phyloP scores from a whole-genome alignment of 1,140 invertebrate species.

The Pseudomyrmex sp. region DNA sequence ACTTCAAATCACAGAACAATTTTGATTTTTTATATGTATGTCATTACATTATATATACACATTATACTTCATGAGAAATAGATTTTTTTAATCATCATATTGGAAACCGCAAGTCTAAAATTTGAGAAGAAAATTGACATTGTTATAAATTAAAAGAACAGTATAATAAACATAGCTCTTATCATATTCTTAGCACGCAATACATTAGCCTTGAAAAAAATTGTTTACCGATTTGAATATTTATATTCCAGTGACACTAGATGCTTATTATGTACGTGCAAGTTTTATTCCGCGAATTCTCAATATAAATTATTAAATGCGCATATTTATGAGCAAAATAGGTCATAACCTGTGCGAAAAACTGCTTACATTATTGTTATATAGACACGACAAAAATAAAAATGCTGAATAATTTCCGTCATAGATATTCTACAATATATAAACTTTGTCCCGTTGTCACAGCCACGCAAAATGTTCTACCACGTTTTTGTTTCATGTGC shows the following conservation, averaged over 20 bases:
- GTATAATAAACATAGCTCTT: background rate
- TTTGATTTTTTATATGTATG: background rate
- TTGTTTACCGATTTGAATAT: slow-evolving; percentile 6
- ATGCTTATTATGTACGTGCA: slow-evolving; percentile 24
- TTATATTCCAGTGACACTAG: background rate
- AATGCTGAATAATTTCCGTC: slow-evolving; percentile 34
- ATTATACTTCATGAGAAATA: slow-evolving; percentile 17
- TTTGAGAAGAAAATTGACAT: background rate
- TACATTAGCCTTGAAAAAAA: slow-evolving; percentile 8
- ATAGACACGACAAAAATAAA: slow-evolving; percentile 9
- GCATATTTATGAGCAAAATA: slow-evolving; percentile 69
- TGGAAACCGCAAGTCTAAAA: background rate
- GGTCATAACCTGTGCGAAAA: slow-evolving; percentile 75
- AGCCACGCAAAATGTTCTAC: slow-evolving; percentile 12
- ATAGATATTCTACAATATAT: slow-evolving; percentile 10
- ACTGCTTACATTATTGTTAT: slow-evolving; percentile 63
- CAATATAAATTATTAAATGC: slow-evolving; percentile 80
- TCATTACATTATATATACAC: background rate
- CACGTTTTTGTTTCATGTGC: background rate
- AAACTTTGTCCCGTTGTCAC: background rate
- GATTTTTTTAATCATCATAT: too few relatives aligned
- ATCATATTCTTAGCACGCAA: background rate
- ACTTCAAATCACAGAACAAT: too few relatives aligned
- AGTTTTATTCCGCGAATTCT: slow-evolving; percentile 31
- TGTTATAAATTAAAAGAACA: slow-evolving; percentile 31